Evolutionary conservation across 2,113 vertebrate genomes (phyloP).

Genomic region (Eulacestoma nigropectus): DNA sequence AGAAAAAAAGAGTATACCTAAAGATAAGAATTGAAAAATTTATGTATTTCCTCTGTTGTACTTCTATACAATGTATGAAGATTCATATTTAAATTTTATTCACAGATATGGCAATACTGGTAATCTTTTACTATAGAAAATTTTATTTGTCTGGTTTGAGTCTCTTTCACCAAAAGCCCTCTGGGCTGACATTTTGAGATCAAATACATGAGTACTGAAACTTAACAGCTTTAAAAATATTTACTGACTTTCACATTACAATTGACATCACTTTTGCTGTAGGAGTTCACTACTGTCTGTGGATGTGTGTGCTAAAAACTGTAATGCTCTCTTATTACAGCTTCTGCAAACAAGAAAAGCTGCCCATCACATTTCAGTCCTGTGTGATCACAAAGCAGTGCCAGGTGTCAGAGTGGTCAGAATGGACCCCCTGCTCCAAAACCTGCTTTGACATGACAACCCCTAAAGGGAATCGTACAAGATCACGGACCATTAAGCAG

Average conservation of each 20-base stretch:
- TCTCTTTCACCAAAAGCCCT: neutral
- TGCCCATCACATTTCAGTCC: slow-evolving; percentile 88
- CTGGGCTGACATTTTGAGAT: neutral
- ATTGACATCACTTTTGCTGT: neutral
- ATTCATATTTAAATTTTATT: neutral
- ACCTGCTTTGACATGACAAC: slow-evolving; percentile 75
- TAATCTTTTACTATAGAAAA: neutral
- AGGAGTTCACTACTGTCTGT: neutral
- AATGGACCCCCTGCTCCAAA: slow-evolving; percentile 88
- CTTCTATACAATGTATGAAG: neutral
- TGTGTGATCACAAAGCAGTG: slow-evolving; percentile 90
- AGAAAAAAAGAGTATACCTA: neutral
- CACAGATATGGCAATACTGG: neutral
- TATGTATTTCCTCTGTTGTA: neutral
- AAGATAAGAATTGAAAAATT: neutral
- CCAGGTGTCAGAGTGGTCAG: slow-evolving; percentile 85
- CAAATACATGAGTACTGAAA: neutral
- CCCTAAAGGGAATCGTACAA: slow-evolving; percentile 75
- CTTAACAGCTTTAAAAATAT: neutral
- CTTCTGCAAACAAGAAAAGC: slow-evolving; percentile 83
- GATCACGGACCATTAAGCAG: slow-evolving; percentile 79
- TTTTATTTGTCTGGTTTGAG: neutral
- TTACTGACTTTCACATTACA: neutral
- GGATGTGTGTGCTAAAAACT: neutral
- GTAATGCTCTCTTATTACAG: slow-evolving; percentile 65